These are phyloP conservation scores for Cyprinus carpio DNA, from an alignment of 2,113 vertebrate genomes.

Conservation along the genomic window DNA sequence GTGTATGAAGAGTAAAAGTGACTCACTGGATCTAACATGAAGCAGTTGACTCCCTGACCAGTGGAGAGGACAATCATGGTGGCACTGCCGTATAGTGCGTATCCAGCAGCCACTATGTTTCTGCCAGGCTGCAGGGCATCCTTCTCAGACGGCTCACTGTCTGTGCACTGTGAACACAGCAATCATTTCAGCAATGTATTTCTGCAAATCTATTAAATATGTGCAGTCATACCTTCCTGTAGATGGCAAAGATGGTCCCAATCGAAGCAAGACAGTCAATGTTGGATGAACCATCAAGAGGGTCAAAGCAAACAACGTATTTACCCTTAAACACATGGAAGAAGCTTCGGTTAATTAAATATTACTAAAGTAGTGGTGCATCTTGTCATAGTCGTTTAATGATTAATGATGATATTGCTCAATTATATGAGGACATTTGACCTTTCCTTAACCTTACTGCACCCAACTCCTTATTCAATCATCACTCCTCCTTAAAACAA, in stretches of 20 bases:
- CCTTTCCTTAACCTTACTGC: background rate
- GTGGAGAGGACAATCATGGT: conserved; percentile 93
- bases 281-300: conserved; percentile 95
- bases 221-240: conserved; percentile 83
- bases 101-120: conserved; percentile 90
- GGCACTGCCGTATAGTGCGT: conserved; percentile 94
- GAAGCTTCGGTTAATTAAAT: background rate
- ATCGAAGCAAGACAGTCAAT: conserved; percentile 97
- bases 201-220: background rate
- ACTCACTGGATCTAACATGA: conserved; percentile 96
- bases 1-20: background rate
- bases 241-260: conserved; percentile 95
- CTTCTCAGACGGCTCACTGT: conserved; percentile 79
- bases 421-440: background rate
- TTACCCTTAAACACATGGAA: conserved; percentile 79
- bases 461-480: background rate
- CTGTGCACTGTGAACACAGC: conserved; percentile 70
- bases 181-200: background rate
- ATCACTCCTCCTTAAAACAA: background rate
- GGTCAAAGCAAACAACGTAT: conserved; percentile 96
- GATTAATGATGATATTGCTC: background rate
- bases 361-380: background rate
- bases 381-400: background rate
- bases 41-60: conserved; percentile 88
- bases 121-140: conserved; percentile 90